Evolutionary conservation across 2,888 invertebrate species (phyloP), one percentile per base, ranked within the genome.

Genomic region (Ornithoptera alexandrae): DNA sequence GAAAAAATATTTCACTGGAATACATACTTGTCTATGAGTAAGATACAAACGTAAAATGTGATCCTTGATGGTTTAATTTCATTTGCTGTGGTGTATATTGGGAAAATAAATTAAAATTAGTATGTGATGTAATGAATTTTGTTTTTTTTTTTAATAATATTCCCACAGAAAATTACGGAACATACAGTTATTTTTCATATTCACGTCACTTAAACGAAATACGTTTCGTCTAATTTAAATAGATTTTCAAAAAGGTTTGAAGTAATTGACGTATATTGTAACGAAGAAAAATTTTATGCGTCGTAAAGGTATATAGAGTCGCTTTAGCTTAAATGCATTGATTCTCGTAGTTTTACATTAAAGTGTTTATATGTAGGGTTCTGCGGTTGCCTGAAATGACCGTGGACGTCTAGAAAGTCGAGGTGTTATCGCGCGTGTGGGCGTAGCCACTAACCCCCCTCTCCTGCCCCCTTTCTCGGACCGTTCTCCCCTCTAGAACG

Each of bases 381-480:
- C 42, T 71, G 73, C 73, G 71, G 76, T 72, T 69, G 72, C 75
- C 72, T 74, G 72, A 74, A 73, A 73, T 76, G 75, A 75, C 73
- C 77, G 74, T 68, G 71, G 74, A 58, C 65, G 74, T 69, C 72
- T 73, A 72, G 72, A 73, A 65, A 70, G 72, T 74, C 69, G 71
- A 72, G 73, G 73, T 84, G 79, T 79, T 80, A 79, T 79, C 75
- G 75, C 75, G 77, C 76, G 81, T 82, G 85, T 85, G 81, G 83
- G 84, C 77, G 82, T 79, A 72, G 79, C 83, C 81, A 72, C 80
- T 78, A 71, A 69, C 75, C 75, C 74, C 70, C 69, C 64, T 70
- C 59, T 71, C 74, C 68, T 68, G 46, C 6, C 42, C 62, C 58
- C 58, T 53, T 53, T 53, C 53, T 53, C 67, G 66, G 53, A 42